Base-by-base conservation (phyloP, 2,888 invertebrate genomes). In the Nineta flava region DNA sequence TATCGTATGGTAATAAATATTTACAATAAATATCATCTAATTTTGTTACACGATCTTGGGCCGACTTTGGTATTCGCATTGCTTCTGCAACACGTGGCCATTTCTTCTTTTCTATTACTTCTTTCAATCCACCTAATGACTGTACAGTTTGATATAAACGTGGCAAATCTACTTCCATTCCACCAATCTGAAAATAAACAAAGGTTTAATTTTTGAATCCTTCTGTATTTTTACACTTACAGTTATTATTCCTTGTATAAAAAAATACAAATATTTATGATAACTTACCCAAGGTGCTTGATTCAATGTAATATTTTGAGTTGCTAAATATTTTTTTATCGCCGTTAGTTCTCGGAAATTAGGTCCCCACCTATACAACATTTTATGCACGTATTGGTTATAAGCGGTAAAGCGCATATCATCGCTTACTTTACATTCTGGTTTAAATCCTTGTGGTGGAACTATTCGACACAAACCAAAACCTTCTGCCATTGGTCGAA, bases 11-110 rank as follows among this genome's bases (percentile, higher is more conserved):
- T 54, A 95, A 68, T 44, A 95, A 71, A 65, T 87, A 91, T 72
- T 90, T 91, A 62, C 91, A 85, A 63, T 94, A 95, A 41, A 92
- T 82, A 55, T 85, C 83, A 61, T 94, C 92, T 7, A 95, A 68
- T 62, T 87, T 87, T 2, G 83, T 81, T 2, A 83, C 81, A 44
- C 87, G 77, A 58, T 87, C 85, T 60, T 84, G 83, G 0, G 83
- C 81, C 9, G 81, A 73, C 66, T 83, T 85, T 0, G 83, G 83
- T 57, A 91, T 83, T 58, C 83, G 80, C 82, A 94, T 83, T n/a
- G 82, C 77, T 57, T 92, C 90, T 0, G 90, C 91, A 0, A 95
- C 87, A 54, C 80, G 80, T 4, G 79, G 75, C 94, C 94, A 95
- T 55, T 83, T 83, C 59, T 91, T 87, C 61, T 86, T 86, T 58